Conservation (phyloP, 1,140 invertebrate species). For the Chelonus insularis region DNA sequence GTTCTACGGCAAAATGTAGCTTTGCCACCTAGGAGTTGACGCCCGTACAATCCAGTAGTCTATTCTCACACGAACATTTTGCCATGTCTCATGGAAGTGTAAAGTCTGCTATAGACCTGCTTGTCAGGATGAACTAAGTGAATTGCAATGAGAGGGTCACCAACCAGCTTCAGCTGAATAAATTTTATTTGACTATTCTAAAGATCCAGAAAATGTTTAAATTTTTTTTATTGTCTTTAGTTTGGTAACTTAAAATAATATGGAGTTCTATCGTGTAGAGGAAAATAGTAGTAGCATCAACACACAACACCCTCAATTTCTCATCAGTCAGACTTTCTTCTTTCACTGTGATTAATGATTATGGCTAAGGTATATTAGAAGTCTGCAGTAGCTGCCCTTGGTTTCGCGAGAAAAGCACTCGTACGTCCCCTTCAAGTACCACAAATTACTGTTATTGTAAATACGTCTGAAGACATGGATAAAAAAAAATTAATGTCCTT, state of each 20-base stretch:
- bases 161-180: not conserved
- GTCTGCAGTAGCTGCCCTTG: conserved; percentile 33
- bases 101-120: conserved; percentile 4
- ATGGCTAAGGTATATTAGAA: conserved; percentile 55
- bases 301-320: conserved; percentile 9
- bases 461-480: not conserved
- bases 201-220: not conserved
- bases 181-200: not conserved
- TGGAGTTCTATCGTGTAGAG: too few relatives aligned
- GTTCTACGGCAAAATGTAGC: conserved; percentile 14
- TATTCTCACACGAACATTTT: conserved; percentile 19
- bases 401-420: conserved; percentile 36
- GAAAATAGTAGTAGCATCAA: conserved; percentile 12
- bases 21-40: conserved; percentile 18
- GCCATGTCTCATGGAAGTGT: conserved; percentile 16
- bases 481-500: conserved; percentile 3
- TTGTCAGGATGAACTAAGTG: conserved; percentile 7
- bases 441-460: conserved; percentile 36
- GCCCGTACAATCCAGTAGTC: conserved; percentile 21
- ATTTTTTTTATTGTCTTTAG: not conserved
- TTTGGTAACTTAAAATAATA: not conserved
- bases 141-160: not conserved
- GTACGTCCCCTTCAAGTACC: conserved; percentile 30
- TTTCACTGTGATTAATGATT: conserved; percentile 56
- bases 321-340: conserved; percentile 37